These are phyloP conservation scores for Tipula confusa DNA, from an alignment of 2,888 invertebrate species.

Conservation along the genomic window DNA sequence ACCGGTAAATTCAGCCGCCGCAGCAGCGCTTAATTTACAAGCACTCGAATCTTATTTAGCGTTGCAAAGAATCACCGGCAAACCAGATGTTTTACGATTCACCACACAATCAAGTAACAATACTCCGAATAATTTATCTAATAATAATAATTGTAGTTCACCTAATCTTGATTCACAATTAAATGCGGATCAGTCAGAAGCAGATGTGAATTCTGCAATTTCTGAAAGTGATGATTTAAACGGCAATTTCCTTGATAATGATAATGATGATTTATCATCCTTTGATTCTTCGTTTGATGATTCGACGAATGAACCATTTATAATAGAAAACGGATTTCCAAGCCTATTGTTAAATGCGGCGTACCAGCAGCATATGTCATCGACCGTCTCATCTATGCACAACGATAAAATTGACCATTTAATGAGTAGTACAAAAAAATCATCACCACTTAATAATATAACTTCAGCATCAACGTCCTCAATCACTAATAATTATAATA, in stretches of 20 bases:
- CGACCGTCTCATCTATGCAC: neutral
- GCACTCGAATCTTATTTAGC: slow-evolving; percentile 82
- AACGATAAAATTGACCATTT: neutral
- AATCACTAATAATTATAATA: slow-evolving; percentile 34
- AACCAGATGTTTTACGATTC: slow-evolving; percentile 63
- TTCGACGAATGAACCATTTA: slow-evolving; percentile 51
- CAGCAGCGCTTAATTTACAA: slow-evolving; percentile 78
- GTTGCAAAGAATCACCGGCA: slow-evolving; percentile 69
- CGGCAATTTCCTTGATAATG: slow-evolving; percentile 67
- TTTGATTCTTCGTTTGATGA: slow-evolving; percentile 53
- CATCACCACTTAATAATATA: slow-evolving; percentile 36
- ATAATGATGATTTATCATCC: slow-evolving; percentile 68
- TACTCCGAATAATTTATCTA: neutral
- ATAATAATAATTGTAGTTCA: neutral
- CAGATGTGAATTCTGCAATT: slow-evolving; percentile 49
- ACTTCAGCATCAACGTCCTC: slow-evolving; percentile 31
- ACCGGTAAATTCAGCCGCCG: slow-evolving; percentile 78
- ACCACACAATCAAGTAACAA: slow-evolving; percentile 33
- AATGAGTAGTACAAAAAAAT: slow-evolving; percentile 37
- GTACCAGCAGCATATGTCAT: slow-evolving; percentile 54
- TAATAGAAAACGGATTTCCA: slow-evolving; percentile 64
- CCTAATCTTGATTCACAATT: neutral
- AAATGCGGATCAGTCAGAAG: neutral
- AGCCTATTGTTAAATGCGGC: slow-evolving; percentile 66
- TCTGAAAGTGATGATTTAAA: slow-evolving; percentile 63